Base-by-base conservation (phyloP, 2,888 invertebrate species). In the Drosophila mimetica region DNA sequence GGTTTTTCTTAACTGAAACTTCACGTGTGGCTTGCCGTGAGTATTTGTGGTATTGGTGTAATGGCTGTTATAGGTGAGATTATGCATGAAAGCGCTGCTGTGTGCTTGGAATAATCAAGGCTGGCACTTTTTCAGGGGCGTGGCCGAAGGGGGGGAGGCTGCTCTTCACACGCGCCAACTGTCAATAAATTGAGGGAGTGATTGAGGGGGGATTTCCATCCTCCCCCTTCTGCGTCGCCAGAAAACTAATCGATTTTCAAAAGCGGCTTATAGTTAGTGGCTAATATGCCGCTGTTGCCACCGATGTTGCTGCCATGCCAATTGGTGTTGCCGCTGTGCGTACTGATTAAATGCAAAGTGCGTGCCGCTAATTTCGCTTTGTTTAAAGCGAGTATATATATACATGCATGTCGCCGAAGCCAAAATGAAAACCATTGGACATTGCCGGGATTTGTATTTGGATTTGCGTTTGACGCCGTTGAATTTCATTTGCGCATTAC, bases 401-500 rank as follows among this genome's bases (percentile, higher is more conserved):
- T 25, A 18, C 18, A 18, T 69, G 66, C 52, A 63, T 37, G 42
- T 20, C 57, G 37, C 16, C 28, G 44, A 61, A 65, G 66, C 71
- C 64, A 76, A 74, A 74, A 67, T 41, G 71, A 48, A 69, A 71
- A 60, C 81, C 78, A 61, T 48, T 48, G 80, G 74, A 55, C 60
- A 63, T 47, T 48, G 61, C 39, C 69, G 18, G 63, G 58, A 32
- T 67, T 75, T 77, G 77, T 51, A 60, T 53, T 77, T 67, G 34
- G 44, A 34, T 51, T 57, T 46, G 60, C 67, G 61, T 66, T 47
- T 76, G 74, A 65, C 64, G 71, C 50, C 64, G 41, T 46, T 72
- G 70, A 80, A 84, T 86, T 86, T 81, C 76, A 86, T 84, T 86
- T 86, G 74, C 71, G 34, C 85, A 84, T 86, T 81, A 84, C 70